Base-by-base conservation (phyloP, 2,888 invertebrate genomes). In the Teleiodes luculella region DNA sequence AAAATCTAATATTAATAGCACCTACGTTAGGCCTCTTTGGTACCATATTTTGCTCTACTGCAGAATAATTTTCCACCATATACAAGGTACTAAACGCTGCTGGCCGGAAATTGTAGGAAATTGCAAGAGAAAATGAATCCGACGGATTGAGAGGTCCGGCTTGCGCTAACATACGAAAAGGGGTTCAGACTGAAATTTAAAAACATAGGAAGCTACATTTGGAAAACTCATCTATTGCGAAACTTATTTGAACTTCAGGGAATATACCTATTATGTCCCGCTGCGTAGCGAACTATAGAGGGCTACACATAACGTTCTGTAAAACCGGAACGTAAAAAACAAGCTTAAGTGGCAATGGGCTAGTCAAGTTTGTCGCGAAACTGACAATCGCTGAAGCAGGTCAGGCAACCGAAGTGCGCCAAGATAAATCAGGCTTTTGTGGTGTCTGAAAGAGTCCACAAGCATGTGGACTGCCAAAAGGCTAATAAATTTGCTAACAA, bases 31-130 rank as follows among this genome's bases (percentile, higher is more conserved):
- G 43, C 43, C 28, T 43, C 43, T 28, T 20, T 43, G 43, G 53
- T 47, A 41, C 45, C 20, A 70, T 67, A 41, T 41, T 18, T 43
- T 43, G 28, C 43, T 43, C 62, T 66, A 70, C 67, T 70, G 76
- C 75, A 80, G 84, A 86, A 85, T 82, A 74, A 86, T 82, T 85
- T 83, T 80, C 75, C 74, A 77, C 73, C 74, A 76, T 78, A 81
- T 78, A 43, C 80, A 78, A 79, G 76, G 73, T 76, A 80, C 80
- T 74, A 80, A 83, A 81, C 78, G 83, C 65, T 78, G 83, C 65
- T 80, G 78, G 59, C 88, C 89, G 89, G 89, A 89, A 87, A 88
- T 89, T 88, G 86, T 86, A 88, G 89, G 89, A 89, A 88, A 89
- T 89, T 89, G 86, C 86, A 82, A 80, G 83, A 87, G 87, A 86